These are phyloP conservation scores for Erannis defoliaria DNA, from an alignment of 2,888 invertebrate genomes.

Conservation along the genomic window DNA sequence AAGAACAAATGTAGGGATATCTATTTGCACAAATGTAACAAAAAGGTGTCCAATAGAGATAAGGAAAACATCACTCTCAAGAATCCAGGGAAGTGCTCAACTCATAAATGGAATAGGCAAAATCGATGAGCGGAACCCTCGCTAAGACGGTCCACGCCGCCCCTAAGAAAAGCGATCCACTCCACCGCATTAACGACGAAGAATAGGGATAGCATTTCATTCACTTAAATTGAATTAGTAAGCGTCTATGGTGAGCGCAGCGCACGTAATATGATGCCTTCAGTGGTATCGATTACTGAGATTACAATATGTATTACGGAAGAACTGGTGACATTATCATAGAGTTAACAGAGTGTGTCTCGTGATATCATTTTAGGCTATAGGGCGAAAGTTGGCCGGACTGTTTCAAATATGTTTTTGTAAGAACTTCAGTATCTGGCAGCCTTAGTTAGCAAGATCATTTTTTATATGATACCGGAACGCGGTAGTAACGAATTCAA, in stretches of 20 bases:
- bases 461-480: no score
- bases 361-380: no score
- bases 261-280: slow-evolving; percentile 24
- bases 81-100: slow-evolving; percentile 8
- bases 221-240: slow-evolving; percentile 47
- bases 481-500: no score
- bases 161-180: slow-evolving; percentile 36
- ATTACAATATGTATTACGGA: slow-evolving; percentile 10
- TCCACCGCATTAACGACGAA: slow-evolving; percentile 46
- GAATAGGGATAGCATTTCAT: slow-evolving; percentile 44
- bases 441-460: no score
- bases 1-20: not conserved
- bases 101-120: slow-evolving; percentile 19
- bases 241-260: slow-evolving; percentile 18
- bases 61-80: slow-evolving; percentile 5
- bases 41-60: slow-evolving; percentile 6
- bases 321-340: slow-evolving; percentile 4
- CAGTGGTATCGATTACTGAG: slow-evolving; percentile 20
- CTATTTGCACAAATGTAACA: not conserved
- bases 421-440: no score
- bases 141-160: slow-evolving; percentile 13
- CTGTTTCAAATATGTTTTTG: no score
- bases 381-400: no score
- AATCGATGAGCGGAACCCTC: slow-evolving; percentile 28
- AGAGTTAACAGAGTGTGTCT: not conserved